These are phyloP conservation scores for Capitulum mitella DNA, from an alignment of 2,888 invertebrate genomes.

Conservation along the genomic window DNA sequence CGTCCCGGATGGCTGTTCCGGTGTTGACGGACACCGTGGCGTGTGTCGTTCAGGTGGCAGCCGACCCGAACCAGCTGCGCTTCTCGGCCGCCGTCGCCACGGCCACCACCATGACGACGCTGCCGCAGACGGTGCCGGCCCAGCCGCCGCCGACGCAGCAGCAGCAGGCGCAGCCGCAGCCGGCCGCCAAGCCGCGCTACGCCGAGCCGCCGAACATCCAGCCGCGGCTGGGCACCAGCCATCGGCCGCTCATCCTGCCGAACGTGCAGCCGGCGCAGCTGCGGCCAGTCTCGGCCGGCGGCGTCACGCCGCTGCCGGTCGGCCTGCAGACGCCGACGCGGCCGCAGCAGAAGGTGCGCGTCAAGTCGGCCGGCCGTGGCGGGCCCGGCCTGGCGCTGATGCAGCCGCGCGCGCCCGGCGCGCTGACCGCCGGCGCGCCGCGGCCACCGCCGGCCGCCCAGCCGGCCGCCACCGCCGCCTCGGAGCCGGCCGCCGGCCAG, in stretches of 20 bases:
- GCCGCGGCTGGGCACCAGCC: conserved; percentile 14
- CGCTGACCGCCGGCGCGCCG: not conserved
- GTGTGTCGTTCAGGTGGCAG: conserved; percentile 12
- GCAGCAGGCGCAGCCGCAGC: conserved; percentile 29
- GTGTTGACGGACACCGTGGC: too few species aligned
- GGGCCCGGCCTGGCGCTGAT: not conserved
- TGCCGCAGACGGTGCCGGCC: conserved; percentile 25
- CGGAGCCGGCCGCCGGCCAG: conserved; percentile 4
- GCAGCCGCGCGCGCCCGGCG: conserved; percentile 20
- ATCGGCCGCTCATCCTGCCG: conserved; percentile 22
- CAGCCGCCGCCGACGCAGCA: conserved; percentile 30
- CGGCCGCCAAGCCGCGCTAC: not conserved
- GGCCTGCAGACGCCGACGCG: not conserved
- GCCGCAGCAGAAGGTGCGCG: conserved; percentile 16
- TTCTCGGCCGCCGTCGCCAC: conserved; percentile 19
- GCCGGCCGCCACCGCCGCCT: not conserved
- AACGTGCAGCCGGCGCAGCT: conserved; percentile 18
- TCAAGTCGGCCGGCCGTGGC: conserved; percentile 3
- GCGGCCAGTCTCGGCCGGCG: not conserved
- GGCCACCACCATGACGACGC: conserved; percentile 27
- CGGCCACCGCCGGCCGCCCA: not conserved
- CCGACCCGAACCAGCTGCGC: conserved; percentile 12
- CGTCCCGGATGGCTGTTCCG: too few species aligned
- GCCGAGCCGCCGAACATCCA: conserved; percentile 20
- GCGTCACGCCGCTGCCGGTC: not conserved